A percentile compares a stretch with the other conserved stretches of the same genome.
These are phyloP conservation scores for Trissolcus basalis DNA, from an alignment of 1,140 invertebrate genomes.

Conservation along the genomic window DNA sequence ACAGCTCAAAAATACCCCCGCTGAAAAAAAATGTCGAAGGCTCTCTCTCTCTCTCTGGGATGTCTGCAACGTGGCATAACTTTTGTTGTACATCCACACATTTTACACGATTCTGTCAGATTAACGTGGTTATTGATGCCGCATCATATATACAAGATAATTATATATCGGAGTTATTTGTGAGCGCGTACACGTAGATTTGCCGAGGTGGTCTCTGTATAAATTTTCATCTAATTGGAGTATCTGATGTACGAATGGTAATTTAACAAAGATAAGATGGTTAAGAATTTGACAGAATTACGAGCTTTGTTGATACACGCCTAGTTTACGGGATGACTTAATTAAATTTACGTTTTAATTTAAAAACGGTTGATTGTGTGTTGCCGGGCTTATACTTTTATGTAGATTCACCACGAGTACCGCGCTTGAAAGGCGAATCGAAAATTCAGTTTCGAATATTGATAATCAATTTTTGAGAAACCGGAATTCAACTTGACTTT, in stretches of 20 bases:
- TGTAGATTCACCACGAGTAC: too few relatives aligned
- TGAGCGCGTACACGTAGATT: slow-evolving; percentile 18
- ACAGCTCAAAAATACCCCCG: too few relatives aligned
- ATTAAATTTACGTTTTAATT: slow-evolving; percentile 19
- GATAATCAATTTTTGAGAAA: neutral
- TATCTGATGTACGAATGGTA: slow-evolving; percentile 34
- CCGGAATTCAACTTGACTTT: neutral
- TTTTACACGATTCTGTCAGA: slow-evolving; percentile 7
- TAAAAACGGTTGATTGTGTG: too few relatives aligned
- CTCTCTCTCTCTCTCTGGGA: too few relatives aligned
- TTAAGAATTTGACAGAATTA: slow-evolving; percentile 13
- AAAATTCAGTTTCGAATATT: neutral
- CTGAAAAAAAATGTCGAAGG: too few relatives aligned
- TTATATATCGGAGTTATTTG: slow-evolving; percentile 7
- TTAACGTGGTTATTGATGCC: slow-evolving; percentile 21
- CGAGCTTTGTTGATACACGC: slow-evolving; percentile 18
- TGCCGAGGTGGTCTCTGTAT: slow-evolving; percentile 12
- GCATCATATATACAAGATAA: too few relatives aligned
- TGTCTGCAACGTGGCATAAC: too few relatives aligned
- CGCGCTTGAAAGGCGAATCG: too few relatives aligned
- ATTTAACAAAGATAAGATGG: slow-evolving; percentile 22
- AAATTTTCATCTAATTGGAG: slow-evolving; percentile 40
- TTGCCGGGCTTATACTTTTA: too few relatives aligned
- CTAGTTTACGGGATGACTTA: slow-evolving; percentile 25
- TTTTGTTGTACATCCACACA: too few relatives aligned